Conservation (phyloP, 2,888 invertebrate species). For the Dilophus febrilis region DNA sequence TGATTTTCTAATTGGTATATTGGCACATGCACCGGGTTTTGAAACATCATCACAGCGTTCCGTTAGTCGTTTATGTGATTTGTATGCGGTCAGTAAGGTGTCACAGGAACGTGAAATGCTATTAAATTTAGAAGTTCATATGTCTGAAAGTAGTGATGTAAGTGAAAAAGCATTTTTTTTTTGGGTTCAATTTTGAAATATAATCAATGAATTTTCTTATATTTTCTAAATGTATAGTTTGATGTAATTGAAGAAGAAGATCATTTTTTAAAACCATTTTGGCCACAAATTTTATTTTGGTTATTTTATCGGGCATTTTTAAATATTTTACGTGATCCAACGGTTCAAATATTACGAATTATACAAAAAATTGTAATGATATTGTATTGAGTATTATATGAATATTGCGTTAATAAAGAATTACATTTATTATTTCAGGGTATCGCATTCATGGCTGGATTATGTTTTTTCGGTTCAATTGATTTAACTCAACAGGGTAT, state of each 20-base stretch:
- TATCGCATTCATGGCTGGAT: constrained; percentile 60
- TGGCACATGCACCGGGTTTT: constrained; percentile 62
- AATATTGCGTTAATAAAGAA: constrained; percentile 1
- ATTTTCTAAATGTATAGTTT: background rate
- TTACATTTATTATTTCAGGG: constrained; percentile 31
- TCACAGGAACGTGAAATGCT: constrained; percentile 59
- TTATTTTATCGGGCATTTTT: constrained; percentile 57
- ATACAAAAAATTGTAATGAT: constrained; percentile 63
- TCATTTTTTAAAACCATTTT: constrained; percentile 40
- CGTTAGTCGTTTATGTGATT: constrained; percentile 56
- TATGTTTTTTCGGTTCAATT: constrained; percentile 66
- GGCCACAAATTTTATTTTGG: constrained; percentile 56
- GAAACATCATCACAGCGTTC: constrained; percentile 54
- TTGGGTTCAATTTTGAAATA: too few relatives aligned
- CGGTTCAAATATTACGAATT: constrained; percentile 56
- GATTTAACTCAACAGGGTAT: constrained; percentile 61
- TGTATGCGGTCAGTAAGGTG: constrained; percentile 59
- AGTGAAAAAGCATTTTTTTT: too few relatives aligned
- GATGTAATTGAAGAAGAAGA: constrained; percentile 1
- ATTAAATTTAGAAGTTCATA: constrained; percentile 53
- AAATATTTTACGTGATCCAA: constrained; percentile 62
- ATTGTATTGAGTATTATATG: constrained; percentile 4
- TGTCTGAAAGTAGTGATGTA: constrained; percentile 39
- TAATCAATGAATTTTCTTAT: too few relatives aligned
- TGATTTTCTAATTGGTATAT: constrained; percentile 70